Conservation (phyloP, 2,113 vertebrate species). For the Eulacestoma nigropectus region DNA sequence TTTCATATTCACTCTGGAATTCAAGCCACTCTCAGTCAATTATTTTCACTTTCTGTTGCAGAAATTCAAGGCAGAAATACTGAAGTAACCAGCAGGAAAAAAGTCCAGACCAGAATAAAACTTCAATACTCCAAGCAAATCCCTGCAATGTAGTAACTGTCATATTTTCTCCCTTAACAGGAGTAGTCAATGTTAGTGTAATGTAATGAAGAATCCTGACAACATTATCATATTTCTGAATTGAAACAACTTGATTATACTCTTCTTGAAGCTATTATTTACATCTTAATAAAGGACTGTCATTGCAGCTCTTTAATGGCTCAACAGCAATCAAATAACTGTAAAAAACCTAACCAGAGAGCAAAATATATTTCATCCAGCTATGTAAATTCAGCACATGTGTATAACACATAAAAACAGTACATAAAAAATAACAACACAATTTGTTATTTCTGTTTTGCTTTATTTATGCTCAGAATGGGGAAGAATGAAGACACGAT, state of each 20-base stretch:
- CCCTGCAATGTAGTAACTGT: background rate
- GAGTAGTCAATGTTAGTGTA: background rate
- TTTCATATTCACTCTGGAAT: background rate
- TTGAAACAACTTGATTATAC: background rate
- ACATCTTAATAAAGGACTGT: background rate
- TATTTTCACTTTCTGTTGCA: background rate
- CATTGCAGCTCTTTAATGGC: background rate
- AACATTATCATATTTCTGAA: constrained; percentile 5
- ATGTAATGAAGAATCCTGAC: constrained; percentile 10
- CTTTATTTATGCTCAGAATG: background rate
- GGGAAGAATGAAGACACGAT: background rate
- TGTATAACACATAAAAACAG: background rate
- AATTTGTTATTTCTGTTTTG: no score
- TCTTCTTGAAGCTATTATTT: constrained; percentile 30
- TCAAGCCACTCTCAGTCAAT: background rate
- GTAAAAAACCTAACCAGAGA: background rate
- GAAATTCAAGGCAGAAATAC: background rate
- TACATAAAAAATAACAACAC: background rate
- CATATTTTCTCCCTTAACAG: background rate
- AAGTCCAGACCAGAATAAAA: background rate
- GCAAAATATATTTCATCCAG: background rate
- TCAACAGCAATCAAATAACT: background rate
- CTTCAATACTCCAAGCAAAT: background rate
- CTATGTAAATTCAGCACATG: background rate
- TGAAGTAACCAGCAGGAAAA: background rate